Conservation (phyloP, 2,888 invertebrate genomes). For the Escarpia spicata region DNA sequence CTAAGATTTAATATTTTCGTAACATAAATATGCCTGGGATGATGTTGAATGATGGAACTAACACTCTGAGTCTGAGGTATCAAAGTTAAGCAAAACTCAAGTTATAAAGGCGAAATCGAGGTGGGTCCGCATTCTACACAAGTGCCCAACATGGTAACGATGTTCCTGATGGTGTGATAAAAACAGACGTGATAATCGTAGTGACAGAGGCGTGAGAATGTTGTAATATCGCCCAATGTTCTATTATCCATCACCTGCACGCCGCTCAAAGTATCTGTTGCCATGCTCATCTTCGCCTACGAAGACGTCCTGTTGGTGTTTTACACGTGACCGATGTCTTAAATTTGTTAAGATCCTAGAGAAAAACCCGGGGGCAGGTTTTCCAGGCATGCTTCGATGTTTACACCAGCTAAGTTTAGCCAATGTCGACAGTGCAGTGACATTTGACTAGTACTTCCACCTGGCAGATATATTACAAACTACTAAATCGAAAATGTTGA, state of each 20-base stretch:
- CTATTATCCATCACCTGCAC: not conserved
- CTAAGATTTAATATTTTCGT: too few relatives aligned
- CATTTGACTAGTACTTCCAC: not conserved
- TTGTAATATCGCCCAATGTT: not conserved
- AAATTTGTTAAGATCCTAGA: not conserved
- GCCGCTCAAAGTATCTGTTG: constrained; percentile 20
- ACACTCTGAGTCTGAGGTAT: too few relatives aligned
- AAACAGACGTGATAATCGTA: not conserved
- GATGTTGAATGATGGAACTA: too few relatives aligned
- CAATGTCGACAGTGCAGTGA: not conserved
- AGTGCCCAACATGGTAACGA: too few relatives aligned
- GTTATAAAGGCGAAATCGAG: too few relatives aligned
- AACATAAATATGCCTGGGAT: too few relatives aligned
- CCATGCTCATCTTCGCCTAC: constrained; percentile 26
- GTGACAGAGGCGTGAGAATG: not conserved
- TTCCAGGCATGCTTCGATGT: not conserved
- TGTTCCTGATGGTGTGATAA: not conserved
- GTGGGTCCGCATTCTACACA: too few relatives aligned
- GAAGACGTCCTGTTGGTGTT: not conserved
- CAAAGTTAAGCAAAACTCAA: too few relatives aligned
- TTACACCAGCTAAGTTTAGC: not conserved
- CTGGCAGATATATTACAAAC: not conserved
- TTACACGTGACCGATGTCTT: not conserved
- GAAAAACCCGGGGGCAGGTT: not conserved
- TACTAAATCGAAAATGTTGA: not conserved